Evolutionary conservation across 2,888 invertebrate species (phyloP), one percentile per base, ranked within the genome.

Genomic region (Julus scanicus): DNA sequence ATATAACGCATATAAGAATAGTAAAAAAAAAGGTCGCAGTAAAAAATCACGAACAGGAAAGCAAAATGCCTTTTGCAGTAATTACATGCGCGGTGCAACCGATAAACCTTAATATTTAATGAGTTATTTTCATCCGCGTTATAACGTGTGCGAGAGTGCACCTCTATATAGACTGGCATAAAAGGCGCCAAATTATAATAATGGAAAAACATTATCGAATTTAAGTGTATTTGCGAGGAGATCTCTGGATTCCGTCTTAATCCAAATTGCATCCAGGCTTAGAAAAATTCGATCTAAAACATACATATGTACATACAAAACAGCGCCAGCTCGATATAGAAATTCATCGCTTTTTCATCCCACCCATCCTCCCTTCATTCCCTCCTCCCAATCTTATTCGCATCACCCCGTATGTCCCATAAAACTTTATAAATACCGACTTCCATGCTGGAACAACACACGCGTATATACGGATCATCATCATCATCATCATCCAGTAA

Each of bases 401-500:
- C 80, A 80, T 80, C 80, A 80, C 80, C 80, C 80, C 80, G 37
- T 80, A 80, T 80, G 80, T 80, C 80, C 80, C 80, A 80, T 80
- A 80, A 80, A 80, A 80, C 80, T 80, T 80, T 80, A 80, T 80
- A 80, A 80, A 80, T 80, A 80, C 80, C 29, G 80, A 80, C 80
- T 80, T 15, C 29, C 29, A 80, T 11, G 80, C 37, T 80, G 13
- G 37, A 80, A 80, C 80, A 80, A 80, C 80, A 80, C 80, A 29
- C 80, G 80, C 80, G 80, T 20, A 63, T 71, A 71, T 80, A 37
- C 5, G 85, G 40, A 84, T 84, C 84, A 84, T 85, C 71, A 71
- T 71, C 29, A 71, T 71, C 85, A 85, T 85, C 85, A 85, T 85
- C 85, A 85, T 85, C 85, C 17, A 85, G 85, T 49, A 85, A 85